phyloP scores from a whole-genome alignment of 2,113 vertebrate species.

The Odontophorus gujanensis region DNA sequence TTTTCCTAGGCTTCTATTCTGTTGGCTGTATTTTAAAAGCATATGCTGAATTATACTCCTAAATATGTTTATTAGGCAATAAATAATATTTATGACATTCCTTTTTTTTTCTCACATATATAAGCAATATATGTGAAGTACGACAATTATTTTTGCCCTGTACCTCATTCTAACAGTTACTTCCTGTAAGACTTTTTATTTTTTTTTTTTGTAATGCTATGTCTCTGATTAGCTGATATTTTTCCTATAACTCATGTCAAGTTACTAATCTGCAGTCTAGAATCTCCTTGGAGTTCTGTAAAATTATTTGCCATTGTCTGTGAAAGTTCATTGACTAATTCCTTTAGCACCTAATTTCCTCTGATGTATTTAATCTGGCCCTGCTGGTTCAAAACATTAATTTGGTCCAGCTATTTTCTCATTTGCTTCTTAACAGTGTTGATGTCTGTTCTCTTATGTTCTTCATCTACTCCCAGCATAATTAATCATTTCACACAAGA shows the following conservation, averaged over 20 bases:
- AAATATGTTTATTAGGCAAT: background rate
- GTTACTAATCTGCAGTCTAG: background rate
- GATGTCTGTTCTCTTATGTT: constrained; percentile 34
- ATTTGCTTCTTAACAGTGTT: constrained; percentile 36
- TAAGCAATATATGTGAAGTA: background rate
- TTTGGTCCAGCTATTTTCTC: constrained; percentile 57
- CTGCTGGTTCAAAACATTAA: constrained; percentile 39
- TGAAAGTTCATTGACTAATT: constrained; percentile 39
- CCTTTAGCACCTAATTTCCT: background rate
- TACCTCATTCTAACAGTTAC: background rate
- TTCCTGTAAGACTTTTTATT: background rate
- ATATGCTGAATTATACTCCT: background rate
- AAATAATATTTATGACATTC: background rate
- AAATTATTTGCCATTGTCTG: constrained; percentile 27
- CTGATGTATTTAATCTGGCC: constrained; percentile 22
- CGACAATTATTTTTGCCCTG: background rate
- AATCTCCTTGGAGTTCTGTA: background rate
- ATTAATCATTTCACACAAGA: constrained; percentile 63
- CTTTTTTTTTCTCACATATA: background rate
- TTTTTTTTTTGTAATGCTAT: background rate
- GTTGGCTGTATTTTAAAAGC: background rate
- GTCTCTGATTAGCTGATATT: background rate
- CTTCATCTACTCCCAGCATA: constrained; percentile 50
- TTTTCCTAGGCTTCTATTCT: background rate
- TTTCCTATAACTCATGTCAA: background rate